Conservation (phyloP, 2,888 invertebrate species). For the Acholoe squamosa region DNA sequence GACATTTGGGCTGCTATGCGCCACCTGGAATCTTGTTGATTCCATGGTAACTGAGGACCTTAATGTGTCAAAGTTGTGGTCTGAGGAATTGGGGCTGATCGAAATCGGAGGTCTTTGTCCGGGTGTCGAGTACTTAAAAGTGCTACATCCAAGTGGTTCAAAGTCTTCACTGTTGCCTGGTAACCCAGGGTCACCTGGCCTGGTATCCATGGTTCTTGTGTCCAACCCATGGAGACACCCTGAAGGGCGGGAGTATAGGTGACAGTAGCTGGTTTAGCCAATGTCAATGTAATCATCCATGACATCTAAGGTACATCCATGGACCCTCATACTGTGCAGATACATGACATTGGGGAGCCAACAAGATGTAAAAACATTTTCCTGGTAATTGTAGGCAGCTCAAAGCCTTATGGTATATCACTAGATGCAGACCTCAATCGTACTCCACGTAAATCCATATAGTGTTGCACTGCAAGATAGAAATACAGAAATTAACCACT, state of each 20-base stretch:
- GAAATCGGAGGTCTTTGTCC: not conserved
- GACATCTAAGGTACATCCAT: not conserved
- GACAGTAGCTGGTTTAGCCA: not conserved
- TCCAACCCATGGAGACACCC: not conserved
- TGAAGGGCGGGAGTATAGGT: not conserved
- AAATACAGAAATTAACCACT: too few relatives aligned
- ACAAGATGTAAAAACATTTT: too few relatives aligned
- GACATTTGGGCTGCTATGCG: not conserved
- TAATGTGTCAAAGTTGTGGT: constrained; percentile 42
- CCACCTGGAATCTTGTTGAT: not conserved
- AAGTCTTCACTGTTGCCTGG: not conserved
- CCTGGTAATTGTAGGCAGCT: too few relatives aligned
- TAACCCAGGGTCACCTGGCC: not conserved
- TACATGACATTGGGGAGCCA: too few relatives aligned
- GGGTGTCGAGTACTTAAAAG: constrained; percentile 29
- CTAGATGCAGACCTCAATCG: too few relatives aligned
- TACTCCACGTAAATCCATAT: too few relatives aligned
- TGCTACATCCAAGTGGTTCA: constrained; percentile 22
- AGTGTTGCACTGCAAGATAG: too few relatives aligned
- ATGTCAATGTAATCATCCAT: constrained; percentile 1
- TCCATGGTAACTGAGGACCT: not conserved
- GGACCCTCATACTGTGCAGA: not conserved
- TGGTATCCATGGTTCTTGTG: constrained; percentile 9
- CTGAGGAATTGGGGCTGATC: not conserved
- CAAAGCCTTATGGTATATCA: too few relatives aligned